phyloP scores from a whole-genome alignment of 2,113 vertebrate genomes.

The Lepidothrix coronata region DNA sequence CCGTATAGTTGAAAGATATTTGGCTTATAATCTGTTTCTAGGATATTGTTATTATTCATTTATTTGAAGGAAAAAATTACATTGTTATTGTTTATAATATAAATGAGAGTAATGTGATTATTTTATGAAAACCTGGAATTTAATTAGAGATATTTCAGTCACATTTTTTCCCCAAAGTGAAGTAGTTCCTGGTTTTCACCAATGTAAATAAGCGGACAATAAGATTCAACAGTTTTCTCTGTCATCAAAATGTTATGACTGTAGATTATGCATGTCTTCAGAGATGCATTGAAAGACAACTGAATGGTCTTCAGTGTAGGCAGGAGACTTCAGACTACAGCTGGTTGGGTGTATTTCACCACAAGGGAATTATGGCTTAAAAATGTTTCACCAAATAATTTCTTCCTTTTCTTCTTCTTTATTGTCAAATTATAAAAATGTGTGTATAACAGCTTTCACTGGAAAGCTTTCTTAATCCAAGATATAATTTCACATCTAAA shows the following conservation, averaged over 20 bases:
- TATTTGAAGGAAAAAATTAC: not conserved
- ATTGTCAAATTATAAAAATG: not conserved
- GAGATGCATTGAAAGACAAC: not conserved
- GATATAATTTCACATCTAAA: not conserved
- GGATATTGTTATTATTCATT: not conserved
- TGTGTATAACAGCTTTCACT: not conserved
- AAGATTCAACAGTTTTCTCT: not conserved
- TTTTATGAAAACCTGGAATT: not conserved
- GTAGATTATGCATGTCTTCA: not conserved
- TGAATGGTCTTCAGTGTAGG: not conserved
- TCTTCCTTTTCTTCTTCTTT: not conserved
- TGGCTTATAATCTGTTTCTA: not conserved
- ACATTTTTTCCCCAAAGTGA: rapidly evolving
- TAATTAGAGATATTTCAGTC: not conserved
- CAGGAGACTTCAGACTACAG: not conserved
- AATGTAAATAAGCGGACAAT: not conserved
- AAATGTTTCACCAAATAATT: not conserved
- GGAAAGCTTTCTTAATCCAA: not conserved
- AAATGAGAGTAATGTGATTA: not conserved
- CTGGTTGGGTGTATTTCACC: not conserved
- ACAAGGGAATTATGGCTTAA: not conserved
- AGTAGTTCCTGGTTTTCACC: not conserved
- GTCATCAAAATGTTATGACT: not conserved
- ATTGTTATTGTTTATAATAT: not conserved
- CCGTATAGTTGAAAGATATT: not conserved